These are phyloP conservation scores for Deilephila elpenor DNA, from an alignment of 2,888 invertebrate genomes.

Conservation along the genomic window DNA sequence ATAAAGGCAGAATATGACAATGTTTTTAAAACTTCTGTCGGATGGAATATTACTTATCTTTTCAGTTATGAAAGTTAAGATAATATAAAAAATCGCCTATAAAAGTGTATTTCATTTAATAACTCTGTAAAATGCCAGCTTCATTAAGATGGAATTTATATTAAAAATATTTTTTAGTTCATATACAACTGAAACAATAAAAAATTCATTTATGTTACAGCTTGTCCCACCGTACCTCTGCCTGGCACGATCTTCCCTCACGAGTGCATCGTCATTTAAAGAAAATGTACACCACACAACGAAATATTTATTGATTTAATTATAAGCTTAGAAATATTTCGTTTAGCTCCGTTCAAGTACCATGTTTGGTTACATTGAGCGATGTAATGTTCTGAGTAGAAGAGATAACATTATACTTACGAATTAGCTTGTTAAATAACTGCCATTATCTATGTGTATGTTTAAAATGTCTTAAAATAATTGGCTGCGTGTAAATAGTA, in stretches of 20 bases:
- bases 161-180: no score
- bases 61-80: no score
- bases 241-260: slow-evolving; percentile 84
- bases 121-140: no score
- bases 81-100: no score
- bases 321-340: slow-evolving; percentile 28
- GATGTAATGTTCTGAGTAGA: background rate
- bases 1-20: no score
- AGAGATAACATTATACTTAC: slow-evolving; percentile 4
- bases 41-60: no score
- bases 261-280: slow-evolving; percentile 89
- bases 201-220: slow-evolving; percentile 77
- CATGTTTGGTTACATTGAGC: background rate
- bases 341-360: slow-evolving; percentile 9
- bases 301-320: slow-evolving; percentile 30
- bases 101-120: no score
- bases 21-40: no score
- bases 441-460: slow-evolving; percentile 7
- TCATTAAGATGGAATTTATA: no score
- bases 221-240: slow-evolving; percentile 82
- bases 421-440: slow-evolving; percentile 3
- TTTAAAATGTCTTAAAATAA: background rate
- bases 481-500: slow-evolving; percentile 13
- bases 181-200: no score
- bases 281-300: background rate